Percentiles rank a stretch among this genome's conserved stretches.
phyloP scores from a whole-genome alignment of 2,888 invertebrate genomes.

The Rhimphoctona megacephalus region DNA sequence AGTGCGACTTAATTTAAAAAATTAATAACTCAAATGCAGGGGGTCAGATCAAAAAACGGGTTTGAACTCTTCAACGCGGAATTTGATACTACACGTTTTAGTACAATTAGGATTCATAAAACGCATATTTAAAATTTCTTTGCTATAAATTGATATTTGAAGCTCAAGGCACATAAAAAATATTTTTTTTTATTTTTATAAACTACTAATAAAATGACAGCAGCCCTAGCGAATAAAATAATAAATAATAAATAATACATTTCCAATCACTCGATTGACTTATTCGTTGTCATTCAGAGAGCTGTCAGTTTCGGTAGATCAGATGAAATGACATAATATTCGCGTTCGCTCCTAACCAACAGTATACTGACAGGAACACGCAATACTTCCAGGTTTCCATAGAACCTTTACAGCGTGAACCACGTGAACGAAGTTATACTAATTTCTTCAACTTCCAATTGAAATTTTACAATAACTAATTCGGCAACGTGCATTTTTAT shows the following conservation, averaged over 20 bases:
- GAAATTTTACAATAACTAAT: neutral
- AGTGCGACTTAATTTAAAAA: neutral
- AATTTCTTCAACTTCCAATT: neutral
- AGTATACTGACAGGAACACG: neutral
- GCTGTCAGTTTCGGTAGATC: neutral
- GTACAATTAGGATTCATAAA: neutral
- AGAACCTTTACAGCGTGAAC: neutral
- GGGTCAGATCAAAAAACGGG: neutral
- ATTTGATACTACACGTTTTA: neutral
- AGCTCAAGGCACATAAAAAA: too few relatives aligned
- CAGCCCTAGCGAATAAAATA: neutral
- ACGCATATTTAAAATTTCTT: too few relatives aligned
- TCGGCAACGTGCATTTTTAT: neutral
- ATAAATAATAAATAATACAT: neutral
- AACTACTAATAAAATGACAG: neutral
- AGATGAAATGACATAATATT: slow-evolving; percentile 7
- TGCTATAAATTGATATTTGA: too few relatives aligned
- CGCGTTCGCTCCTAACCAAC: neutral
- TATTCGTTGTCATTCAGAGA: neutral
- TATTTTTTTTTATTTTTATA: neutral
- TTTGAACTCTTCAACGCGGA: neutral
- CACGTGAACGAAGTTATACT: neutral
- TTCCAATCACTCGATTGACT: neutral
- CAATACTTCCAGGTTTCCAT: slow-evolving; percentile 1
- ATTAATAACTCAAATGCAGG: neutral